Evolutionary conservation across 2,113 vertebrate genomes (phyloP).

Genomic region (Notothenia rossii): DNA sequence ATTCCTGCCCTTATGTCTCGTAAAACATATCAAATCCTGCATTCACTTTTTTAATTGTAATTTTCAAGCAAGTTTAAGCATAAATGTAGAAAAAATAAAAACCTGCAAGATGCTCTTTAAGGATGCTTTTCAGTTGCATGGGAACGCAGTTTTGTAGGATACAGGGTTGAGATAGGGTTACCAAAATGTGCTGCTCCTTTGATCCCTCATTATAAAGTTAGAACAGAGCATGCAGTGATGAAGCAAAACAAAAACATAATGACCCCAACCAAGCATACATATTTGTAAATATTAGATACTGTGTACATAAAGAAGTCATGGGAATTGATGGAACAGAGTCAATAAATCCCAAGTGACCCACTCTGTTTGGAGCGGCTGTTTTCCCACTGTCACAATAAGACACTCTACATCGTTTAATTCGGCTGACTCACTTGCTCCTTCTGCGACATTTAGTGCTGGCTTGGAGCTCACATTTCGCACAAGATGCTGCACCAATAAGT

Average conservation of each 20-base stretch:
- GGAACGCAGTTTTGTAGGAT: too few species aligned
- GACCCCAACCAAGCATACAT: background rate
- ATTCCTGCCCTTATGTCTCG: too few species aligned
- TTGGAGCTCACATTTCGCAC: conserved; percentile 35
- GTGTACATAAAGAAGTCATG: background rate
- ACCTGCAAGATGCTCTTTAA: too few species aligned
- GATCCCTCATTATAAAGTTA: background rate
- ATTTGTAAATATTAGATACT: background rate
- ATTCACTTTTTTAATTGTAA: too few species aligned
- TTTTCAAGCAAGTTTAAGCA: too few species aligned
- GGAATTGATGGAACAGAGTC: conserved; percentile 16
- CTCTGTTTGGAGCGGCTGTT: conserved; percentile 26
- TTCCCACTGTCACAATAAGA: conserved; percentile 31
- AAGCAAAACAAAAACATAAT: background rate
- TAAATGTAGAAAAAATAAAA: too few species aligned
- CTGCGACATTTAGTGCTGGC: conserved; percentile 42
- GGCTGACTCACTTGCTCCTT: conserved; percentile 51
- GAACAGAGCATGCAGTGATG: background rate
- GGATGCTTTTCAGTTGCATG: too few species aligned
- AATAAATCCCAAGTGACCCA: conserved; percentile 12
- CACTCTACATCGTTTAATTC: conserved; percentile 41
- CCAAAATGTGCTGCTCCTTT: background rate
- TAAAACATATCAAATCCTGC: too few species aligned
- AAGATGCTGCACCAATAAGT: conserved; percentile 25
- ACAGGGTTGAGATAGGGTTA: background rate